Conservation (phyloP, 2,113 vertebrate genomes). For the Collichthys lucidus region DNA sequence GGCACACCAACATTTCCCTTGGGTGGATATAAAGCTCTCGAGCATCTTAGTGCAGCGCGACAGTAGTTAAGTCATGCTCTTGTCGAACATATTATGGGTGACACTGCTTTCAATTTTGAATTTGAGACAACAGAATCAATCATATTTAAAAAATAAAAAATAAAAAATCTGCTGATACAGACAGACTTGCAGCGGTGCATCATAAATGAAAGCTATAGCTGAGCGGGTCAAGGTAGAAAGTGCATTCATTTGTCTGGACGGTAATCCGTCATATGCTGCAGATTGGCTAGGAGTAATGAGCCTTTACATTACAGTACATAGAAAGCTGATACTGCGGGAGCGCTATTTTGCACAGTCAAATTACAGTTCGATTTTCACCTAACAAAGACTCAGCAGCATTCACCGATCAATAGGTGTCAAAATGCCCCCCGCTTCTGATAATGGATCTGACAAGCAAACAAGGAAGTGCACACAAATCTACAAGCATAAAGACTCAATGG, state of each 20-base stretch:
- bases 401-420: constrained; percentile 63
- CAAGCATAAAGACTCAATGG: constrained; percentile 13
- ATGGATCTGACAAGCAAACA: constrained; percentile 49
- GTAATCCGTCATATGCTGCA: constrained; percentile 55
- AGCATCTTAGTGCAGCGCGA: constrained; percentile 39
- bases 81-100: constrained; percentile 51
- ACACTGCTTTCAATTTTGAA: constrained; percentile 32
- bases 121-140: constrained; percentile 70
- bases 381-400: constrained; percentile 66
- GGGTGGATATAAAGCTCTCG: constrained; percentile 25
- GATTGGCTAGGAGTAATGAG: constrained; percentile 63
- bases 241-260: constrained; percentile 19
- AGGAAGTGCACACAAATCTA: constrained; percentile 41
- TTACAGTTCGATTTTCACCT: constrained; percentile 66
- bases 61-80: constrained; percentile 34
- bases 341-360: constrained; percentile 56
- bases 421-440: constrained; percentile 53
- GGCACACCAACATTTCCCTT: constrained; percentile 54
- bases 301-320: constrained; percentile 53
- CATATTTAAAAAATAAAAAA: constrained; percentile 46
- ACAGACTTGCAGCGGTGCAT: constrained; percentile 28
- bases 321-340: constrained; percentile 55
- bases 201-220: constrained; percentile 36
- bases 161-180: constrained; percentile 58
- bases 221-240: constrained; percentile 63